Conservation (phyloP, 2,888 invertebrate genomes). For the Drosophila mettleri region DNA sequence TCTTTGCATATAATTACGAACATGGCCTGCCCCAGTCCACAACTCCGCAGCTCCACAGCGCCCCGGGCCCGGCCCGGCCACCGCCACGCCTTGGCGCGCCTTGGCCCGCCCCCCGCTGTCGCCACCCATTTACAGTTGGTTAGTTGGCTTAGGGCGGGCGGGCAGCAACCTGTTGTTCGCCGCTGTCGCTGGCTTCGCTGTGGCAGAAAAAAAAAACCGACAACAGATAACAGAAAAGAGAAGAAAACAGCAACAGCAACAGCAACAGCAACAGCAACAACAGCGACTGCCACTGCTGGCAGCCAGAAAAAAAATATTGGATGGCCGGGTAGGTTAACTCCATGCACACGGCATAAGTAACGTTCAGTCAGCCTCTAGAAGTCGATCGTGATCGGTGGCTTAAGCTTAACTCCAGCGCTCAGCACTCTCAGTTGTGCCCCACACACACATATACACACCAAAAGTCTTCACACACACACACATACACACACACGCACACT, state of each 20-base stretch:
- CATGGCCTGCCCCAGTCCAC: constrained; percentile 26
- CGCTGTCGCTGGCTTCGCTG: constrained; percentile 31
- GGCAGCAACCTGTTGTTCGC: constrained; percentile 53
- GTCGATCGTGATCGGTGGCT: constrained; percentile 76
- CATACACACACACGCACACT: constrained; percentile 20
- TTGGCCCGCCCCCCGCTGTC: neutral
- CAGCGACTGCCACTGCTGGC: constrained; percentile 18
- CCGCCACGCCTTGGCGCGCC: neutral
- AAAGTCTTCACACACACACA: constrained; percentile 31
- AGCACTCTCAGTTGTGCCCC: constrained; percentile 50
- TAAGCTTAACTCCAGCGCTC: constrained; percentile 25
- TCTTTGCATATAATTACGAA: constrained; percentile 63
- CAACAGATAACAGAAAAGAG: constrained; percentile 14
- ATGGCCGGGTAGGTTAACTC: constrained; percentile 74
- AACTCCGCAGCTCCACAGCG: constrained; percentile 6
- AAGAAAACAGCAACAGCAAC: constrained; percentile 4
- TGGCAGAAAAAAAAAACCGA: neutral
- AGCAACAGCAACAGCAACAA: neutral
- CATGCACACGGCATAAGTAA: constrained; percentile 78
- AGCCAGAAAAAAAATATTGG: constrained; percentile 61
- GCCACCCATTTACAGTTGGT: constrained; percentile 15
- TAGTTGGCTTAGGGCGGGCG: constrained; percentile 41
- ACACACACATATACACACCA: constrained; percentile 23
- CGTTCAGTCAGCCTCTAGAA: constrained; percentile 78
- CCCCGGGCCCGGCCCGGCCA: neutral